Evolutionary conservation across 2,888 invertebrate genomes (phyloP), one percentile per base, ranked within the genome.

Genomic region (Clanis bilineata): DNA sequence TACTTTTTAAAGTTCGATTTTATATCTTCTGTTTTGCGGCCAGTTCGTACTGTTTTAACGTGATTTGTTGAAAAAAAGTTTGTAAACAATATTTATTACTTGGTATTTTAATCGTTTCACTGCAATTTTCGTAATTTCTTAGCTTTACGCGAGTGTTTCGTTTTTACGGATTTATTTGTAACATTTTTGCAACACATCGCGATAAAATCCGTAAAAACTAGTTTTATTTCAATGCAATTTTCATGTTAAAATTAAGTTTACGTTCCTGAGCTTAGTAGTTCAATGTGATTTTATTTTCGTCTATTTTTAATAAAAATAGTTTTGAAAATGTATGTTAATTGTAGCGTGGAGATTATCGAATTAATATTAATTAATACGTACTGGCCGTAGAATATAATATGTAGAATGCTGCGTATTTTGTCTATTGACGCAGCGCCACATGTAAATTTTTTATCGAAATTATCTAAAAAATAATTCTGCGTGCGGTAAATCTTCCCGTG

Each of bases 391-490:
- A 32, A 32, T 51, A 9, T 32, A 32, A 28, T 18, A 44, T 22
- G 51, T 32, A 32, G 47, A 28, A 44, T 22, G 51, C 51, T 51
- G 32, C 32, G 51, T 10, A 9, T 51, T 51, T 51, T 51, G 28
- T 10, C 32, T 18, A 32, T 51, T 9, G 51, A 32, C 51, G 51
- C 51, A 51, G 47, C 47, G 28, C 32, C 15, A 28, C 51, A 4
- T 51, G 32, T 51, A 32, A 51, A 28, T 28, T 32, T n/a, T 18
- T 9, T 32, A 32, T 51, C 4, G 15, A 32, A 51, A 18, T 32
- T 51, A 32, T 32, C 15, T 51, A 18, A 51, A 32, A 51, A 28
- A 25, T 25, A 51, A 32, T 18, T 32, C 28, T 51, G 51, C 32
- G 32, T 51, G 18, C 51, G 51, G 51, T 10, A 18, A 9, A 32